Percentiles rank a stretch among this genome's conserved stretches.
Conservation (phyloP, 1,140 invertebrate species). For the Ericerus pela region DNA sequence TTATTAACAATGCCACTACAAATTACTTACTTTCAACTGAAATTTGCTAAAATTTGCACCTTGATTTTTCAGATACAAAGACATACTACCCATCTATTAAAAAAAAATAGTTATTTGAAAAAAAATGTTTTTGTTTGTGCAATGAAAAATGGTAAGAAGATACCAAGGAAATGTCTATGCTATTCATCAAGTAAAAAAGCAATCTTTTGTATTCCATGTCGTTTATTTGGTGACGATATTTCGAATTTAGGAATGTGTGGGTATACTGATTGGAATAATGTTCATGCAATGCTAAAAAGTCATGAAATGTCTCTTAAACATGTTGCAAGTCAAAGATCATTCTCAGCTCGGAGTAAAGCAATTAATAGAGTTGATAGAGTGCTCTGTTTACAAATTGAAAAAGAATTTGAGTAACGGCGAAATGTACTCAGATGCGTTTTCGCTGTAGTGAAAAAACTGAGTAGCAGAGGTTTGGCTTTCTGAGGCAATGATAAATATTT, state of each 20-base stretch:
- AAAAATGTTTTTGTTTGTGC: not conserved
- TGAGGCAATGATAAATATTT: not conserved
- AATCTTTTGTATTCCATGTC: constrained; percentile 5
- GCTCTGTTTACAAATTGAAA: not conserved
- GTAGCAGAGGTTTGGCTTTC: not conserved
- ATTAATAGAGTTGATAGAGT: not conserved
- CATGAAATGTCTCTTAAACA: constrained; percentile 24
- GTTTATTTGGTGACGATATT: constrained; percentile 5
- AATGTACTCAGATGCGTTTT: constrained; percentile 23
- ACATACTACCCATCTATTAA: not conserved
- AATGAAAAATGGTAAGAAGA: not conserved
- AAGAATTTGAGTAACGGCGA: constrained; percentile 10
- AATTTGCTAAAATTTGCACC: constrained; percentile 3
- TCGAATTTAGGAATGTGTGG: constrained; percentile 15
- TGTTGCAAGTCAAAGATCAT: constrained; percentile 17
- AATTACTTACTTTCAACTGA: no score
- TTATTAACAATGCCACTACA: no score
- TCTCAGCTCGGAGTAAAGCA: constrained; percentile 11
- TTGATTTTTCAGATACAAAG: constrained; percentile 4
- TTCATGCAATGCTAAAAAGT: constrained; percentile 14
- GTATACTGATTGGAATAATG: constrained; percentile 26
- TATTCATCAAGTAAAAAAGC: constrained; percentile 1
- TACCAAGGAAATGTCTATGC: constrained; percentile 9
- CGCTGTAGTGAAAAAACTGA: not conserved
- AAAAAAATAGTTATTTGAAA: not conserved